These are phyloP conservation scores for Sebastes miniatus DNA, from an alignment of 2,797 vertebrate species.

Conservation along the genomic window DNA sequence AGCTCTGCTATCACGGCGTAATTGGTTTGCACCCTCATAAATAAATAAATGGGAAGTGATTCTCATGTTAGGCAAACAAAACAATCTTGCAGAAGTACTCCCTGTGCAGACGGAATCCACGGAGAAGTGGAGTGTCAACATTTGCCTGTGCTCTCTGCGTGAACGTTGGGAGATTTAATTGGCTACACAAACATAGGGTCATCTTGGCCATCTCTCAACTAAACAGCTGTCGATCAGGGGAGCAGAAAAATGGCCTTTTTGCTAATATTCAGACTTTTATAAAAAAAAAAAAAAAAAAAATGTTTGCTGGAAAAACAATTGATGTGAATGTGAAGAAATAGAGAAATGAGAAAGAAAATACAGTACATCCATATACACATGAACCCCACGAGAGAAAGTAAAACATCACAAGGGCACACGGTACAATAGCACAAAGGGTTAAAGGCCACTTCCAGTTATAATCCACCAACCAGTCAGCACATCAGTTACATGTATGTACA, in stretches of 20 bases:
- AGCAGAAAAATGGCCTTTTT: constrained; percentile 50
- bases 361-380: constrained; percentile 79
- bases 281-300: constrained; percentile 1
- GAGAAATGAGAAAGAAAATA: constrained; percentile 67
- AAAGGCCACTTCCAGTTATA: constrained; percentile 82
- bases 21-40: constrained; percentile 80
- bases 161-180: constrained; percentile 71
- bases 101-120: constrained; percentile 70
- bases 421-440: constrained; percentile 83
- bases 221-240: constrained; percentile 53
- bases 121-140: constrained; percentile 75
- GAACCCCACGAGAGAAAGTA: constrained; percentile 78
- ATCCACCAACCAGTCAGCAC: constrained; percentile 80
- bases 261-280: constrained; percentile 51
- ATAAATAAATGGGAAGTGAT: constrained; percentile 82
- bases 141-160: constrained; percentile 66
- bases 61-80: constrained; percentile 80
- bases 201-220: constrained; percentile 59
- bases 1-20: constrained; percentile 71
- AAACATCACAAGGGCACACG: constrained; percentile 82
- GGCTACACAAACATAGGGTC: constrained; percentile 72
- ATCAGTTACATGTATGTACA: constrained; percentile 76
- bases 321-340: constrained; percentile 64
- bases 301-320: not conserved
- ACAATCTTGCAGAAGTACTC: constrained; percentile 76